Conservation (phyloP, 2,113 vertebrate species). For the Peromyscus maniculatus region DNA sequence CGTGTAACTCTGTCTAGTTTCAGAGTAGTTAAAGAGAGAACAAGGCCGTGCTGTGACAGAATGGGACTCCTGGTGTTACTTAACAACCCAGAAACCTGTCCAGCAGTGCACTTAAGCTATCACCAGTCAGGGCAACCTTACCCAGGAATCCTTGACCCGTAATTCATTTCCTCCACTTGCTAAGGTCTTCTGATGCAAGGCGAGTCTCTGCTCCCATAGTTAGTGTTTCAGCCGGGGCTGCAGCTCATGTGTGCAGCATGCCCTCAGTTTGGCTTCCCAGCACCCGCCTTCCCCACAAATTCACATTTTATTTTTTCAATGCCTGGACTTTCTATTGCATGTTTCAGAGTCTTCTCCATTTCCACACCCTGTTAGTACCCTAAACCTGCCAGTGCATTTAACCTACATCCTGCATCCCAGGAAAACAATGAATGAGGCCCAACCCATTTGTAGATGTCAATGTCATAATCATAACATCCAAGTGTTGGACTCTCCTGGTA, state of each 20-base stretch:
- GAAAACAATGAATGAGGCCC: not conserved
- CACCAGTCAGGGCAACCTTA: slow-evolving; percentile 69
- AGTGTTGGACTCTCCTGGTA: not conserved
- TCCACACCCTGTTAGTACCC: not conserved
- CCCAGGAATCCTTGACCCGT: slow-evolving; percentile 56
- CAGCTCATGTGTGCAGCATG: not conserved
- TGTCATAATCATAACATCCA: not conserved
- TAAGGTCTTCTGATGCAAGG: not conserved
- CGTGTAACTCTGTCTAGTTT: slow-evolving; percentile 83
- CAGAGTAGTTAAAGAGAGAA: slow-evolving; percentile 78
- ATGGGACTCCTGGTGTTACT: slow-evolving; percentile 73
- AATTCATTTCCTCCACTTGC: not conserved
- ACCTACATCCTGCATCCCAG: not conserved
- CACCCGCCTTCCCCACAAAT: not conserved
- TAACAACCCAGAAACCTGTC: slow-evolving; percentile 71
- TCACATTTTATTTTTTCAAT: slow-evolving; percentile 36
- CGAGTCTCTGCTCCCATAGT: not conserved
- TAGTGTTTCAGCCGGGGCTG: not conserved
- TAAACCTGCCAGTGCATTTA: not conserved
- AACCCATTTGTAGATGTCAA: not conserved
- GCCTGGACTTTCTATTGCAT: not conserved
- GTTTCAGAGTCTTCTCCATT: not conserved
- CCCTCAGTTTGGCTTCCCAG: not conserved
- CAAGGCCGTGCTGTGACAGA: slow-evolving; percentile 53
- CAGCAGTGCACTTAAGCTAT: slow-evolving; percentile 78